A percentile compares a stretch with the other conserved stretches of the same genome.
Evolutionary conservation across 1,140 invertebrate genomes (phyloP).

Genomic region (Oedothorax gibbosus): DNA sequence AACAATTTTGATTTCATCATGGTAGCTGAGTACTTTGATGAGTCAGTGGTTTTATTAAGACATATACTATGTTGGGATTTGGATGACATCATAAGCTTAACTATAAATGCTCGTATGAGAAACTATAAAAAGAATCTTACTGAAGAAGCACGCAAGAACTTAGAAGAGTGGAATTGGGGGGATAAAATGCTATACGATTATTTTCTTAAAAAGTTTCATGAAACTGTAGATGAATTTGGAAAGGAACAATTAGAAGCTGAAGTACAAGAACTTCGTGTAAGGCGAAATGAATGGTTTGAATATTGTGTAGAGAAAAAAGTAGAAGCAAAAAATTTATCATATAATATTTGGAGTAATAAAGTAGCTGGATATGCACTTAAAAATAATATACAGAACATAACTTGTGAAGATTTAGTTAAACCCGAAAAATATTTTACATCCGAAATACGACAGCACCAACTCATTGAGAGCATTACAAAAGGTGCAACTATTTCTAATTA

Average conservation of each 20-base stretch:
- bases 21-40: conserved; percentile 72
- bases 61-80: conserved; percentile 71
- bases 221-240: conserved; percentile 55
- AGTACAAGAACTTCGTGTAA: conserved; percentile 53
- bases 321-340: conserved; percentile 42
- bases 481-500: conserved; percentile 42
- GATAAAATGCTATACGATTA: conserved; percentile 62
- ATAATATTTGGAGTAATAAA: conserved; percentile 56
- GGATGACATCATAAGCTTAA: conserved; percentile 69
- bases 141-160: conserved; percentile 23
- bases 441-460: conserved; percentile 57
- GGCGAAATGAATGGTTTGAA: conserved; percentile 52
- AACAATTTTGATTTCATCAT: conserved; percentile 71
- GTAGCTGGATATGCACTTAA: conserved; percentile 56
- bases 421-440: conserved; percentile 60
- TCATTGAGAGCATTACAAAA: conserved; percentile 31
- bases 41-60: conserved; percentile 71
- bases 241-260: conserved; percentile 49
- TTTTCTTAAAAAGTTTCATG: conserved; percentile 60
- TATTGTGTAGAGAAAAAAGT: conserved; percentile 59
- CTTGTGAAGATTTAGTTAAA: conserved; percentile 59
- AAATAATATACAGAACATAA: conserved; percentile 31
- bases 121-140: conserved; percentile 59
- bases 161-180: conserved; percentile 58
- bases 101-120: conserved; percentile 66